phyloP scores from a whole-genome alignment of 1,140 invertebrate genomes.

The Tetragonula clypearis region DNA sequence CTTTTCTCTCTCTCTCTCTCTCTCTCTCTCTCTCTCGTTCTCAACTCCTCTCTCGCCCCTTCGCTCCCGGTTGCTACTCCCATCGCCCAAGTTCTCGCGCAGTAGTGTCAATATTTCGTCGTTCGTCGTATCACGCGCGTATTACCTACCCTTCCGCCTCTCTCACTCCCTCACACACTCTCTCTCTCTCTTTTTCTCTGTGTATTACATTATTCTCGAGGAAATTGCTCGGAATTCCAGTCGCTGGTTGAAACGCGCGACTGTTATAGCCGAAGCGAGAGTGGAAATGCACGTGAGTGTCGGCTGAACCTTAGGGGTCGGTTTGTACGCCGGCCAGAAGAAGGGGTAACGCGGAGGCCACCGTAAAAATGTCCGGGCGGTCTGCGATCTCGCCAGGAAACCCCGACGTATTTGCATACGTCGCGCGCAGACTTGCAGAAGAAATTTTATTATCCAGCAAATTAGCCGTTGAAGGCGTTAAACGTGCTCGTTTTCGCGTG shows the following conservation, averaged over 20 bases:
- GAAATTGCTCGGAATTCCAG: constrained; percentile 62
- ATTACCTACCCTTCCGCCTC: no score
- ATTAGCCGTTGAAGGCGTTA: constrained; percentile 7
- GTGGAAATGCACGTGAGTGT: constrained; percentile 47
- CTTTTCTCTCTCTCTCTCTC: no score
- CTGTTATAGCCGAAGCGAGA: constrained; percentile 3
- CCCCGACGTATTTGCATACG: constrained; percentile 28
- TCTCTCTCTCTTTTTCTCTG: neutral
- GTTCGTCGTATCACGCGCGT: constrained; percentile 39
- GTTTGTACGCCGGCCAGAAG: neutral
- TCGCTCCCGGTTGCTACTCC: neutral
- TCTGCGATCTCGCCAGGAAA: neutral
- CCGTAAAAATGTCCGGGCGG: constrained; percentile 39
- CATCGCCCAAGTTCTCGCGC: neutral
- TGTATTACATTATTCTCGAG: constrained; percentile 54
- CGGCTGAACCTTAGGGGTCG: constrained; percentile 39
- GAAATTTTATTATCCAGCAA: constrained; percentile 22
- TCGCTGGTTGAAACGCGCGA: constrained; percentile 42
- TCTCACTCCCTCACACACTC: no score
- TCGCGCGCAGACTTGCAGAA: neutral
- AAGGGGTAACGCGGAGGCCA: neutral
- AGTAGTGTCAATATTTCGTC: constrained; percentile 61
- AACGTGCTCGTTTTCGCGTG: neutral
- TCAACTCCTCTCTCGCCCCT: neutral
- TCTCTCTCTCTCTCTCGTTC: neutral